Base-by-base conservation (phyloP, 1,140 invertebrate species). In the Sitobion miscanthi region DNA sequence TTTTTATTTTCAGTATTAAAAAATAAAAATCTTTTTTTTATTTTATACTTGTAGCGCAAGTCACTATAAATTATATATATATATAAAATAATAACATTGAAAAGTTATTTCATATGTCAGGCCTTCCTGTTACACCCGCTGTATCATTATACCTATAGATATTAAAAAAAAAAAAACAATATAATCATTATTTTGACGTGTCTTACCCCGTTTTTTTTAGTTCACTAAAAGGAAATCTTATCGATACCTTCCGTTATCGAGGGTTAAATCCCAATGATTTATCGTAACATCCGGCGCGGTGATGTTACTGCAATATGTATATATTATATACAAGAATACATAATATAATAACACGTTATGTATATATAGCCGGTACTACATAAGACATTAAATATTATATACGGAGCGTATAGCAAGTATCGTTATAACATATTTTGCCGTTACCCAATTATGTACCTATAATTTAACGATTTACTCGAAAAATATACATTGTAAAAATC, bases 261-360 rank as follows among this genome's bases (percentile, higher is more conserved):
- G 47, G 45, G 47, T 49, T 52, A 88, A 87, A 35, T 49, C 86
- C 38, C 86, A 21, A 25, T 88, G 45, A 88, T 88, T 88, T 88
- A 86, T 86, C 85, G 85, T 86, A 47, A 86, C 85, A 86, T 86
- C 85, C 85, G 83, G 42, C 30, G 25, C 11, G 25, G 21, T 83
- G 62, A 77, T 77, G 62, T n/a, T 17, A n/a, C n/a, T 77, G 14
- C 30, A 35, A 77, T 38, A 35, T 23, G 20, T n/a, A 35, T 82
- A 30, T 23, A 85, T 9, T 2, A 14, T 25, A 85, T 42, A 25
- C 21, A 38, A 0, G 23, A 7, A 25, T 25, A 62, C 8, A 2
- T 7, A 30, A 17, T 54, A 54, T 21, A 21, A 21, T 54, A 21
- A 54, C 21, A 21, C 14, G 14, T 52, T 52, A 49, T 49, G 14